Evolutionary conservation across 2,888 invertebrate species (phyloP).

Genomic region (Noctua janthe): DNA sequence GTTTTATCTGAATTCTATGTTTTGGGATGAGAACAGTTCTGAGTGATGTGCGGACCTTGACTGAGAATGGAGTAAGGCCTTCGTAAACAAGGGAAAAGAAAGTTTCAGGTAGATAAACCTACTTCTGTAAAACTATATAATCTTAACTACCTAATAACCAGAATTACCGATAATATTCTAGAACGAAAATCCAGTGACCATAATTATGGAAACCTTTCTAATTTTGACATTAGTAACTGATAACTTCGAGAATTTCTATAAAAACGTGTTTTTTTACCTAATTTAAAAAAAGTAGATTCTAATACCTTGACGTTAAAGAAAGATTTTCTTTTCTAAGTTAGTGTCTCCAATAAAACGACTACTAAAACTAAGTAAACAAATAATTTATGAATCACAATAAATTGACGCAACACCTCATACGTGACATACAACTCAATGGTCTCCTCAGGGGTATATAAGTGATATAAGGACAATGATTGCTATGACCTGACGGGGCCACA

Average conservation of each 20-base stretch:
- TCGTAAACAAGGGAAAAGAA: not conserved
- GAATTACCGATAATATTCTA: not conserved
- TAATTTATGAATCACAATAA: slow-evolving; percentile 20
- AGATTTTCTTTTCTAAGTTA: not conserved
- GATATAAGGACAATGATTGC: slow-evolving; percentile 31
- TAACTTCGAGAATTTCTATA: not conserved
- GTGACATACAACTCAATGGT: slow-evolving; percentile 39
- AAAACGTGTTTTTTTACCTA: no score
- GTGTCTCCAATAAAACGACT: not conserved
- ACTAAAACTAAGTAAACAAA: not conserved
- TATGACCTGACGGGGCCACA: slow-evolving; percentile 10
- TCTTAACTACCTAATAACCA: no score
- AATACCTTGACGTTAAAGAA: not conserved
- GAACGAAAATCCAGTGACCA: not conserved
- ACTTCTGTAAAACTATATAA: no score
- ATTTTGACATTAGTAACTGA: no score
- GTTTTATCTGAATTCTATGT: slow-evolving; percentile 9
- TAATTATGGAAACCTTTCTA: not conserved
- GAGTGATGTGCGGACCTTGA: not conserved
- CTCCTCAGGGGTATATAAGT: slow-evolving; percentile 34
- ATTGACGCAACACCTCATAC: slow-evolving; percentile 30
- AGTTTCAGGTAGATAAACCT: not conserved
- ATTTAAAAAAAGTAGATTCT: no score
- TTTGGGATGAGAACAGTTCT: not conserved
- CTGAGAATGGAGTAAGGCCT: not conserved